Conservation (phyloP, 2,113 vertebrate species). For the Rhinopomastus cyanomelas region DNA sequence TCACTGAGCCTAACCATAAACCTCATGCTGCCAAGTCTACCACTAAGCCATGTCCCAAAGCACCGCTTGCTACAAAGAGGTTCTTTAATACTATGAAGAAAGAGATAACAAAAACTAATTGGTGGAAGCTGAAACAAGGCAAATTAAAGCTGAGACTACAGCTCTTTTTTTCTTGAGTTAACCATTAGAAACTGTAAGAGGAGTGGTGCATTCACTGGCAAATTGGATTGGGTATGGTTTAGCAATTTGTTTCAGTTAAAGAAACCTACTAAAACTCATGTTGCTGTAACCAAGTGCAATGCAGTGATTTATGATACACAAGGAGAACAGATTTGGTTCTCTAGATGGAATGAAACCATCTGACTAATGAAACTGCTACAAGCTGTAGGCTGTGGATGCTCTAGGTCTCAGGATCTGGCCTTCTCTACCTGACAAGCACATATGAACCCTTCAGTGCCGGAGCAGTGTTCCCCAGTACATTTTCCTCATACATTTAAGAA, state of each 20-base stretch:
- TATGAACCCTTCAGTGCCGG: neutral
- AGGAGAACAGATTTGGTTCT: neutral
- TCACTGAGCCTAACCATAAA: too few species aligned
- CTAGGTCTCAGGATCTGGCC: neutral
- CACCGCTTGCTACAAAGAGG: neutral
- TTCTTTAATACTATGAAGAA: neutral
- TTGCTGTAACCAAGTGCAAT: slow-evolving; percentile 2
- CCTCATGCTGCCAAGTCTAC: too few species aligned
- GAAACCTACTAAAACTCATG: neutral
- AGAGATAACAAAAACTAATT: neutral
- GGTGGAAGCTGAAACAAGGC: neutral
- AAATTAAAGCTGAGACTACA: neutral
- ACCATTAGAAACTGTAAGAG: neutral
- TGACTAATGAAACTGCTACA: neutral
- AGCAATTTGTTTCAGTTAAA: slow-evolving; percentile 16
- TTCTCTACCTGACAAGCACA: neutral
- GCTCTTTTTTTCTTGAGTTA: neutral
- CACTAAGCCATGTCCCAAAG: too few species aligned
- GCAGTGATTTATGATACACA: slow-evolving; percentile 6
- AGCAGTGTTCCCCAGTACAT: neutral
- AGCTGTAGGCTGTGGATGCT: neutral
- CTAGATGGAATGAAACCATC: neutral
- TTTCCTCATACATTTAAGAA: neutral
- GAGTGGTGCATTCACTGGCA: neutral
- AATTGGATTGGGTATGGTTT: neutral